These are phyloP conservation scores for Alca torda DNA, from an alignment of 2,797 vertebrate species.

Conservation along the genomic window DNA sequence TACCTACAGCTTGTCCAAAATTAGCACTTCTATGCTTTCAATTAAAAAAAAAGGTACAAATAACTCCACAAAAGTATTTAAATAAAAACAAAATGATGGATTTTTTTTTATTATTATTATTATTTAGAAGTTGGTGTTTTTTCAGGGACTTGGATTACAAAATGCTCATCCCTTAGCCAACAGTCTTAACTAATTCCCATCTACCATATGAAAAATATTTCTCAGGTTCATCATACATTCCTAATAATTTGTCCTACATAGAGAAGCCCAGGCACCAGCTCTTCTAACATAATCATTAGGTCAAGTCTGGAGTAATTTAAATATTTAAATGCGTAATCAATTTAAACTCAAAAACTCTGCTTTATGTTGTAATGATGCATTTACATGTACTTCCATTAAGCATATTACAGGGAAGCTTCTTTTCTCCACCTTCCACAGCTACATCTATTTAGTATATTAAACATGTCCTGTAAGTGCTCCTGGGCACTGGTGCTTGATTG, in stretches of 20 bases:
- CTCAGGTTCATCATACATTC: not conserved
- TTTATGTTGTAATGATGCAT: not conserved
- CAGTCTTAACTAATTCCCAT: not conserved
- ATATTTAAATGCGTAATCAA: not conserved
- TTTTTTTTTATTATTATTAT: not conserved
- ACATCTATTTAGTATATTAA: not conserved
- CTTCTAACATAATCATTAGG: not conserved
- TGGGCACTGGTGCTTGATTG: not conserved
- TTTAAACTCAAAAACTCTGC: not conserved
- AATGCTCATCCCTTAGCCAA: not conserved
- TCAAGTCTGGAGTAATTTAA: not conserved
- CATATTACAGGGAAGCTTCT: not conserved
- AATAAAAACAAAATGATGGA: fast-evolving
- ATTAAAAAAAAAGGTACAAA: not conserved
- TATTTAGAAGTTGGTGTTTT: not conserved
- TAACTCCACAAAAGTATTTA: not conserved
- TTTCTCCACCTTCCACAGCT: not conserved
- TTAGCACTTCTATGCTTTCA: not conserved
- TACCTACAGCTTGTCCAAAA: not conserved
- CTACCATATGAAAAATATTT: not conserved
- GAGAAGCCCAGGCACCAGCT: not conserved
- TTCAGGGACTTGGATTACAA: not conserved
- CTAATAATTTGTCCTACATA: not conserved
- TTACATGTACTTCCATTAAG: not conserved
- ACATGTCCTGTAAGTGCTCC: not conserved